Conservation (phyloP, 2,888 invertebrate genomes). For the Megastigmus dorsalis region DNA sequence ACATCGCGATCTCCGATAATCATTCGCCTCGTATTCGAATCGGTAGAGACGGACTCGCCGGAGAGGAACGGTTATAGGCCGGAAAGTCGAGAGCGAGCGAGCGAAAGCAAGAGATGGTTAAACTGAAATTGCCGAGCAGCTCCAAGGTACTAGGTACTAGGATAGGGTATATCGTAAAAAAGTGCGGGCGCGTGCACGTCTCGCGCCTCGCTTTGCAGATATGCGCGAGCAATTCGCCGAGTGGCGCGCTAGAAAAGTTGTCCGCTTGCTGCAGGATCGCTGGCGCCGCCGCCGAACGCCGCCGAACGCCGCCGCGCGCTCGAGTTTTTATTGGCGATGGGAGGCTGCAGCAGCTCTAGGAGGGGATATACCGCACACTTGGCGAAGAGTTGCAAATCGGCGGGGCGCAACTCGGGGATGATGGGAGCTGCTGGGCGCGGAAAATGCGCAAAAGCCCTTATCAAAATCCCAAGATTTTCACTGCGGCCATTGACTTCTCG, state of each 20-base stretch:
- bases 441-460: slow-evolving; percentile 30
- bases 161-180: slow-evolving; percentile 46
- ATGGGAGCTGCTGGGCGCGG: too few species aligned
- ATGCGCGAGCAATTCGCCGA: background rate
- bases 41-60: too few species aligned
- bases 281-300: too few species aligned
- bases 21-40: too few species aligned
- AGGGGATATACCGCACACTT: background rate
- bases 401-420: too few species aligned
- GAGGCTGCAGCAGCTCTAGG: too few species aligned
- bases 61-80: too few species aligned
- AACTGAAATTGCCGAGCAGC: slow-evolving; percentile 33
- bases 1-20: too few species aligned
- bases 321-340: slow-evolving; percentile 46
- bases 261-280: background rate
- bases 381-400: slow-evolving; percentile 42
- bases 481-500: slow-evolving; percentile 18
- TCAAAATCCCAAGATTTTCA: slow-evolving; percentile 47
- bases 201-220: background rate
- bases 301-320: slow-evolving; percentile 42
- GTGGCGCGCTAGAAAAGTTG: background rate
- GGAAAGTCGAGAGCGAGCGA: too few species aligned
- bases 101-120: background rate
- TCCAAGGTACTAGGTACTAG: slow-evolving; percentile 22
- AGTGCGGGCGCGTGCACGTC: too few species aligned